Evolutionary conservation across 1,140 invertebrate species (phyloP).

Genomic region (Hylaeus anthracinus): DNA sequence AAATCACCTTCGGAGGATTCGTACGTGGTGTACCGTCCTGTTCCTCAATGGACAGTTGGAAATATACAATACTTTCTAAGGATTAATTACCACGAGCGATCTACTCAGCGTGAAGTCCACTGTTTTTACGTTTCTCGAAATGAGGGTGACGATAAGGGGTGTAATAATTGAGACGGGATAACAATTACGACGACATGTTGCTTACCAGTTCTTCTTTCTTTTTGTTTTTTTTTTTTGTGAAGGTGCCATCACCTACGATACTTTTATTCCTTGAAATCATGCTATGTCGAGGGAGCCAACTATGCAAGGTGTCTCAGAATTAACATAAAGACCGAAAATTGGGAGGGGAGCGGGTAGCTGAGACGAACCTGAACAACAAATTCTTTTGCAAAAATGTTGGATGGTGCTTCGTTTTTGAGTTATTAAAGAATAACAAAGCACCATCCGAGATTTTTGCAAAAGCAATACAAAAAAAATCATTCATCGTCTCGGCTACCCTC

Average conservation of each 20-base stretch:
- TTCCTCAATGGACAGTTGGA: slow-evolving; percentile 58
- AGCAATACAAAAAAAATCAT: no score
- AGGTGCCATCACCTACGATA: neutral
- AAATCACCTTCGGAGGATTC: slow-evolving; percentile 20
- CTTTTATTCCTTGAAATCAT: neutral
- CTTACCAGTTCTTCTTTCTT: neutral
- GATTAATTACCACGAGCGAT: slow-evolving; percentile 33
- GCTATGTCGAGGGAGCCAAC: no score
- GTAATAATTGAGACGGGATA: neutral
- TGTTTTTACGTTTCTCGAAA: slow-evolving; percentile 42
- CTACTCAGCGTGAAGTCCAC: slow-evolving; percentile 57
- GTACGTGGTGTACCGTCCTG: slow-evolving; percentile 40
- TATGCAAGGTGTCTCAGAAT: neutral
- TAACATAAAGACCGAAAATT: no score
- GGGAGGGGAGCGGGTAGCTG: no score
- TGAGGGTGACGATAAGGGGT: neutral
- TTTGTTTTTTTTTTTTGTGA: neutral
- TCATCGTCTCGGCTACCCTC: no score
- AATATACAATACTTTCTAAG: neutral
- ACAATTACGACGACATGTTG: neutral
- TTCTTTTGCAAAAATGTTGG: no score
- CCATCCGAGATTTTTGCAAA: no score
- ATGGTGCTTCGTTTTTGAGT: no score
- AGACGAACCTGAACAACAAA: no score
- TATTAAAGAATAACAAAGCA: no score